Evolutionary conservation across 2,797 vertebrate species (phyloP), one percentile per base, ranked within the genome.

Genomic region (Falco cherrug): DNA sequence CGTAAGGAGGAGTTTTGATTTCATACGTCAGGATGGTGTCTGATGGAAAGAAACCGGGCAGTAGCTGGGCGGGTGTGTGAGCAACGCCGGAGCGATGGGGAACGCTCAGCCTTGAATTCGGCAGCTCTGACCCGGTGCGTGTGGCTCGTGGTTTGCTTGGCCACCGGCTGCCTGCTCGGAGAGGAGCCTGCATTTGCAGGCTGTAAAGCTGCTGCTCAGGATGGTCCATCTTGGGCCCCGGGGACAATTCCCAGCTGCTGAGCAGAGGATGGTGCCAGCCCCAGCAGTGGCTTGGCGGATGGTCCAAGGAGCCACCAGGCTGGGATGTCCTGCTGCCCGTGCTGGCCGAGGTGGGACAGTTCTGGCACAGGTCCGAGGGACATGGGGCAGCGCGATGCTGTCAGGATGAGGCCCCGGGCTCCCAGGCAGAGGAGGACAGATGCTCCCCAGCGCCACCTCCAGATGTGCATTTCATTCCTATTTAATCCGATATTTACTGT

Each of bases 381-480:
- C 0, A 6, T 4, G 6, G 53, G 28, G 41, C 37, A 22, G 51
- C 22, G 2, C 7, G 16, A 6, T 9, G 43, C 65, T 1, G 3
- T 33, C 6, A 13, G 84, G 47, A 29, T 3, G 39, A 33, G 29
- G n/a, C 15, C 35, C n/a, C 75, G 35, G 37, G 39, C 29, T 57
- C 45, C 18, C 0, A 20, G 51, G 24, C 5, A 7, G 53, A 35
- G 45, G 15, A 22, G 64, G 73, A 84, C 76, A 74, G 96, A 76
- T 8, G 74, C 15, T 79, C 56, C 47, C 47, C n/a, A 19, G 89
- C 11, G 47, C 90, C 41, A 45, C 90, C 95, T 91, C 94, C 94
- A 96, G 96, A 85, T 94, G 91, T 90, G 73, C 48, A 21, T 25
- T 75, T 86, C 81, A 45, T 67, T 96, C 82, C 16, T 13, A 41